Base-by-base conservation (phyloP, 2,888 invertebrate species). In the Abrostola tripartita region DNA sequence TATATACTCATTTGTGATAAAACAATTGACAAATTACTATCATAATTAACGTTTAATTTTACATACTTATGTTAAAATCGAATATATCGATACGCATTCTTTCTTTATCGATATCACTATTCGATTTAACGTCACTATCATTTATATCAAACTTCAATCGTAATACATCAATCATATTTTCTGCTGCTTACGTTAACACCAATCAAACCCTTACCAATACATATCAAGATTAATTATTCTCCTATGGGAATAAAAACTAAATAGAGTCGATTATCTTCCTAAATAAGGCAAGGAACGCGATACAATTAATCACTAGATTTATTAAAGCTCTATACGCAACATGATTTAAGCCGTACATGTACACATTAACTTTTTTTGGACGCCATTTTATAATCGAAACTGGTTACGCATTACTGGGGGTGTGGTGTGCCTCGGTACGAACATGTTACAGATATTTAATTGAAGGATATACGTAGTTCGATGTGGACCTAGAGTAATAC, bases 301-400 rank as follows among this genome's bases (percentile, higher is more conserved):
- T 76, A 76, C 67, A 73, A 76, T 76, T 76, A 76, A 76, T 76
- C 77, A 73, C 42, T 57, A 58, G 70, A 70, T 76, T 76, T 76
- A 76, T 76, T 76, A 66, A 24, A 47, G 63, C 74, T 69, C 62
- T 73, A 65, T 67, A 61, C 44, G 56, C 44, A 68, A 68, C 65
- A 73, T 76, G 52, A 66, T 61, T 65, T 59, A 38, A 37, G 53
- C 65, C 64, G 38, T 66, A 73, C 64, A 60, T 14, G 65, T 37
- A n/a, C 51, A 60, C 64, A 62, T 72, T 66, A 63, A 65, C 36
- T 62, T 68, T 71, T 75, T 74, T 75, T 64, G 65, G 74, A 12
- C 36, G 65, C 70, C 74, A 71, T 73, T 71, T 73, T 70, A 65
- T 11, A 59, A 57, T 59, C 42, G 12, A 14, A 57, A 51, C 50